These are phyloP conservation scores for Globia sparganii DNA, from an alignment of 2,888 invertebrate genomes.

Conservation along the genomic window DNA sequence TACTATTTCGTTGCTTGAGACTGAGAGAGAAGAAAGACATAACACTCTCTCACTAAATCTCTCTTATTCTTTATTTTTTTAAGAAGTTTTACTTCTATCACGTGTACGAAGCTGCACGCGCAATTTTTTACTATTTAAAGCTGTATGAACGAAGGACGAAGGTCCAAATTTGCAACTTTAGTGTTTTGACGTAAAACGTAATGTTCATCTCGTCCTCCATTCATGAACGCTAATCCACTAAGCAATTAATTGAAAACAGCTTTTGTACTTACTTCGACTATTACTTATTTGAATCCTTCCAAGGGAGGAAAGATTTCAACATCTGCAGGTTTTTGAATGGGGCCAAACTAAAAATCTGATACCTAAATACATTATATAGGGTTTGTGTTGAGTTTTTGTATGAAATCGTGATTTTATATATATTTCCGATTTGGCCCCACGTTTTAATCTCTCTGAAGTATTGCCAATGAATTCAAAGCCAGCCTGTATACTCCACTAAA, in stretches of 20 bases:
- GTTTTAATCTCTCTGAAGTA: neutral
- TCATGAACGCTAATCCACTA: slow-evolving; percentile 26
- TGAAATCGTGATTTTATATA: neutral
- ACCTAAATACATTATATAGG: too few species aligned
- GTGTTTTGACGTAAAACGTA: slow-evolving; percentile 10
- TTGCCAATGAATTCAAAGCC: slow-evolving; percentile 26
- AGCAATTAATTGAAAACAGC: slow-evolving; percentile 38
- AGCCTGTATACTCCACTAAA: slow-evolving; percentile 40
- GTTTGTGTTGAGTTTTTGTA: too few species aligned
- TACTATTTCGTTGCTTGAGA: neutral
- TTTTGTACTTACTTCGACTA: slow-evolving; percentile 14
- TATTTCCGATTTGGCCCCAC: neutral
- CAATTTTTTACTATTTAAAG: neutral
- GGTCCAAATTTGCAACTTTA: slow-evolving; percentile 47
- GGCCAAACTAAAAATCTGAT: neutral
- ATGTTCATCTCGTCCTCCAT: slow-evolving; percentile 10
- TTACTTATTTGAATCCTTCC: neutral
- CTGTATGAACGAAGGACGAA: neutral
- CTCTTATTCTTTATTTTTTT: neutral
- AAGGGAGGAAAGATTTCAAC: neutral
- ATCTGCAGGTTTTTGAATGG: neutral
- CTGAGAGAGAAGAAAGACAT: neutral
- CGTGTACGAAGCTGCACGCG: neutral
- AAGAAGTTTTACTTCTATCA: neutral
- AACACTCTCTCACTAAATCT: neutral